Conservation (phyloP, 2,113 vertebrate genomes). For the Cynoglossus semilaevis region DNA sequence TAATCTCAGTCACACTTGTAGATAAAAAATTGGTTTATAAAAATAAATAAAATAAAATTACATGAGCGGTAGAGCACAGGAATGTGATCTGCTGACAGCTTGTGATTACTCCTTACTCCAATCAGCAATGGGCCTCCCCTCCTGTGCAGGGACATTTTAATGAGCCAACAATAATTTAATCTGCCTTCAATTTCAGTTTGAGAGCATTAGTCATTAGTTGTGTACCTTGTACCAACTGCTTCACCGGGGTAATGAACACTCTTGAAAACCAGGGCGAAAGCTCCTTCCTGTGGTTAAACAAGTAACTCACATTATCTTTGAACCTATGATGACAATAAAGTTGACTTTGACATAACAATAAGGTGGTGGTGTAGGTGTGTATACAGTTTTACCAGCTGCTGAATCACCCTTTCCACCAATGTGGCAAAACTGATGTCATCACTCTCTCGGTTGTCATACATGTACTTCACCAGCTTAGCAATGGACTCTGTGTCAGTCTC, state of each 20-base stretch:
- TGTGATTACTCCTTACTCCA: constrained; percentile 93
- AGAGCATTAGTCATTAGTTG: not conserved
- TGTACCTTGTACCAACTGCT: constrained; percentile 90
- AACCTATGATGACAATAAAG: no score
- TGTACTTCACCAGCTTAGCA: constrained; percentile 96
- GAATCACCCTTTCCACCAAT: constrained; percentile 92
- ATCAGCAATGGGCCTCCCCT: constrained; percentile 94
- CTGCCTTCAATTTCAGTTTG: not conserved
- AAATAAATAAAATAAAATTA: constrained; percentile 60
- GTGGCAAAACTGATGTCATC: constrained; percentile 92
- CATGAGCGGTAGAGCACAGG: constrained; percentile 92
- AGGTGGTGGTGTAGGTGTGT: not conserved
- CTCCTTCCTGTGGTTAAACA: constrained; percentile 86
- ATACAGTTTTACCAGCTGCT: constrained; percentile 84
- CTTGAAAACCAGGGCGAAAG: constrained; percentile 96
- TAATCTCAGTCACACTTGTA: not conserved
- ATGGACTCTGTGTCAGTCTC: constrained; percentile 97
- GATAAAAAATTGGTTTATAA: not conserved
- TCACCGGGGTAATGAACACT: constrained; percentile 93
- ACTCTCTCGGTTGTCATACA: constrained; percentile 95
- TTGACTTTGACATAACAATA: not conserved
- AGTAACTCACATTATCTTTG: constrained; percentile 7
- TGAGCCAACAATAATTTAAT: constrained; percentile 2
- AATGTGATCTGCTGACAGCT: constrained; percentile 95
- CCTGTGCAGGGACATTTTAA: constrained; percentile 64